phyloP scores from a whole-genome alignment of 2,113 vertebrate species.

The Apteryx mantelli region DNA sequence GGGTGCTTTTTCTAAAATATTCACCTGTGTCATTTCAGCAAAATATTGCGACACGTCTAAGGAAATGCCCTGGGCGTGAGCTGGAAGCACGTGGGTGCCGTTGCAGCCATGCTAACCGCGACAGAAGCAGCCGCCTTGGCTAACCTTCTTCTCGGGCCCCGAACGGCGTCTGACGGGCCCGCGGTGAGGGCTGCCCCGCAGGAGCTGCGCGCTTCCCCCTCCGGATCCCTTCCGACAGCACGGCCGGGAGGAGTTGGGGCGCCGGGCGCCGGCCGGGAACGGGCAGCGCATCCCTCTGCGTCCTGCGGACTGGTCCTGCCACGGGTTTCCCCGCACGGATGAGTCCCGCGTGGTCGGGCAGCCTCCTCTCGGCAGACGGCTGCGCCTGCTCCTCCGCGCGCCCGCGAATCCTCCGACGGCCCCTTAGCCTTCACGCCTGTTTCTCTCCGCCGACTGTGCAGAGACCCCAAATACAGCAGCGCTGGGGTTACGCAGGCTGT shows the following conservation, averaged over 20 bases:
- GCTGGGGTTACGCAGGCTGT: not conserved
- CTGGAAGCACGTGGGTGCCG: too few species aligned
- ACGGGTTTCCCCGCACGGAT: rapidly evolving
- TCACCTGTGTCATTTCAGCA: not conserved
- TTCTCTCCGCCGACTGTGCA: not conserved
- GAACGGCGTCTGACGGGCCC: not conserved
- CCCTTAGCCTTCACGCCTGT: not conserved
- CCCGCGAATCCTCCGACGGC: not conserved
- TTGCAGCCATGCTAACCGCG: not conserved
- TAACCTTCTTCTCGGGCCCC: not conserved
- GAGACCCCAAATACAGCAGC: not conserved
- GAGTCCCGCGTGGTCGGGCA: not conserved
- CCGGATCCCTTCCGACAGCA: not conserved
- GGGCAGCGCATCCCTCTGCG: rapidly evolving
- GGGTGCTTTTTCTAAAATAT: not conserved
- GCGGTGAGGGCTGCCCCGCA: not conserved
- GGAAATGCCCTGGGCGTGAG: not conserved
- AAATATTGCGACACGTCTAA: not conserved
- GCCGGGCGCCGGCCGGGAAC: not conserved
- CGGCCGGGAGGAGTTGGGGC: not conserved
- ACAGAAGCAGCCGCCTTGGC: not conserved
- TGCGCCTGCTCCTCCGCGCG: not conserved
- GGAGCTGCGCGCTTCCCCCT: not conserved
- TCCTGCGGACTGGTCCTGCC: not conserved
- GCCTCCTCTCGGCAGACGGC: not conserved